A percentile compares a stretch with the other conserved stretches of the same genome.
Conservation (phyloP, 2,797 vertebrate species). For the Lagocephalus sceleratus region DNA sequence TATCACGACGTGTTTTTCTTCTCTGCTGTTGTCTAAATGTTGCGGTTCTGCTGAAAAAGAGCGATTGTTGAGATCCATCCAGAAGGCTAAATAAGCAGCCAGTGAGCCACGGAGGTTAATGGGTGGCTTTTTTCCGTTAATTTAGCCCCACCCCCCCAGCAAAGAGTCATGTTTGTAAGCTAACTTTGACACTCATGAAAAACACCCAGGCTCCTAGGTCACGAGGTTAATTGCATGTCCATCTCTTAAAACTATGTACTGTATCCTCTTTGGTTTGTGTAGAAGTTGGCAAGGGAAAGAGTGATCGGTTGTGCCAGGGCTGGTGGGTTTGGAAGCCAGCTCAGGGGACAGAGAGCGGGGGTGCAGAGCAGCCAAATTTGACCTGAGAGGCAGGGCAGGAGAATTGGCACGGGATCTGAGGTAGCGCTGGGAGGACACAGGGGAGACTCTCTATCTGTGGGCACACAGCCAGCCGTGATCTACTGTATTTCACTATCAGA, state of each 20-base stretch:
- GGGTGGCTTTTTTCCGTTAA: constrained; percentile 33
- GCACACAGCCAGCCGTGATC: constrained; percentile 59
- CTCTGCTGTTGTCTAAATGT: neutral
- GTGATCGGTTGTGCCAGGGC: constrained; percentile 49
- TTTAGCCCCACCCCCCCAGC: constrained; percentile 24
- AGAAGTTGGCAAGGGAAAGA: constrained; percentile 46
- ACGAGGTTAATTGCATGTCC: constrained; percentile 58
- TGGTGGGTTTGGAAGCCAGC: constrained; percentile 45
- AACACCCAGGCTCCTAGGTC: constrained; percentile 48
- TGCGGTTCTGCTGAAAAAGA: constrained; percentile 12
- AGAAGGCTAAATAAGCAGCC: constrained; percentile 25
- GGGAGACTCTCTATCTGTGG: constrained; percentile 54
- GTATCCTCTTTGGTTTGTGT: constrained; percentile 42
- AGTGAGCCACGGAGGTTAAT: constrained; percentile 45
- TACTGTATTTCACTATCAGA: constrained; percentile 44
- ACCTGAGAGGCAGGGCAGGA: constrained; percentile 64
- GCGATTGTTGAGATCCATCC: constrained; percentile 21
- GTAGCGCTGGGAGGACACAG: constrained; percentile 48
- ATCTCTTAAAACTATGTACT: constrained; percentile 29
- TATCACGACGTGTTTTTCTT: no score
- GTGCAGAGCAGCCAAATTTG: constrained; percentile 59
- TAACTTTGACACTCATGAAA: constrained; percentile 41
- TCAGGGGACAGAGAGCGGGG: constrained; percentile 52
- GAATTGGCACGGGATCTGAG: constrained; percentile 77
- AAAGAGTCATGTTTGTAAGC: constrained; percentile 27